phyloP scores from a whole-genome alignment of 1,140 invertebrate species.

The Pollicipes pollicipes region DNA sequence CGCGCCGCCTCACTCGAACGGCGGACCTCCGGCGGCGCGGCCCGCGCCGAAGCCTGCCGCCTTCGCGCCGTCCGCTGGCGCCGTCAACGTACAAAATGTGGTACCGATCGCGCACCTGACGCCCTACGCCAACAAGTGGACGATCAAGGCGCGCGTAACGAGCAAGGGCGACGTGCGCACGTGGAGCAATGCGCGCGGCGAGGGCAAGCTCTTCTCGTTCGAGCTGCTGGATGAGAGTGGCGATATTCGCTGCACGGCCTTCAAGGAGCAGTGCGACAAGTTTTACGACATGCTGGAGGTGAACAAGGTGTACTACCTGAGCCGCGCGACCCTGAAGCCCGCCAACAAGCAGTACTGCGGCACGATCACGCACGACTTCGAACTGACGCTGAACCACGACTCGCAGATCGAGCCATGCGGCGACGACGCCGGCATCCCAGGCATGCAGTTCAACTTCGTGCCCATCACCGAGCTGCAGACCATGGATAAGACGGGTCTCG shows the following conservation, averaged over 20 bases:
- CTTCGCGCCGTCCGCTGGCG: background rate
- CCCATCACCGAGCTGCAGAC: constrained; percentile 54
- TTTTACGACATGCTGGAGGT: constrained; percentile 64
- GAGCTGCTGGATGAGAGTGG: constrained; percentile 83
- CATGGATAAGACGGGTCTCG: constrained; percentile 41
- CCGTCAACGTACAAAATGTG: no score
- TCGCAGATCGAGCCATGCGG: constrained; percentile 15
- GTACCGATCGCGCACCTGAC: constrained; percentile 1
- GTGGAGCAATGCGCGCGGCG: constrained; percentile 78
- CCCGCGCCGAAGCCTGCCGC: background rate
- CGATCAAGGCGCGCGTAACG: constrained; percentile 75
- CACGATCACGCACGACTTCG: constrained; percentile 80
- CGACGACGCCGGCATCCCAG: constrained; percentile 39
- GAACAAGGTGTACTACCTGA: constrained; percentile 75
- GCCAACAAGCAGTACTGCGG: constrained; percentile 84
- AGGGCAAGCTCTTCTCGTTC: constrained; percentile 85
- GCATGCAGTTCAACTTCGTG: constrained; percentile 63
- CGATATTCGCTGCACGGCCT: constrained; percentile 87
- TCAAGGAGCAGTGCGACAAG: constrained; percentile 74
- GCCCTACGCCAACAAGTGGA: constrained; percentile 44
- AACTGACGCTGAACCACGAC: constrained; percentile 74
- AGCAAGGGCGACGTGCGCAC: constrained; percentile 62
- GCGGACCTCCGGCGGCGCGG: background rate
- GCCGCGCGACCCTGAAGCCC: constrained; percentile 57
- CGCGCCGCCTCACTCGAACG: background rate